Conservation (phyloP, 2,888 invertebrate species). For the Latrodectus elegans region DNA sequence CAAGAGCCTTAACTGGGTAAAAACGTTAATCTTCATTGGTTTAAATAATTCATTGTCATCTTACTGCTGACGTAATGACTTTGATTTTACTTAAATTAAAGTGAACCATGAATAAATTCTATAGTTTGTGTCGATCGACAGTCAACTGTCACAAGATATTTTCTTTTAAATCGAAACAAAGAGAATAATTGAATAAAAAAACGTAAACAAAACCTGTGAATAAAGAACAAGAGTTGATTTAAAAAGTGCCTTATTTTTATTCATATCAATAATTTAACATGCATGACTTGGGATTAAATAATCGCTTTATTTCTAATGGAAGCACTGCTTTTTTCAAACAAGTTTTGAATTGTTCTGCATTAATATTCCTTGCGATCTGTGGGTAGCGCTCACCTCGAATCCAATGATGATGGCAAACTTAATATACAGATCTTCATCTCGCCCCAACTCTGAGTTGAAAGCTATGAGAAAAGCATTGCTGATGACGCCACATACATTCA, state of each 20-base stretch:
- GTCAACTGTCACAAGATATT: slow-evolving; percentile 55
- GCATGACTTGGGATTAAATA: too few relatives aligned
- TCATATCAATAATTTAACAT: too few relatives aligned
- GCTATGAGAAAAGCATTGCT: slow-evolving; percentile 77
- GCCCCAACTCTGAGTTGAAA: slow-evolving; percentile 74
- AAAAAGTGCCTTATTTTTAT: too few relatives aligned
- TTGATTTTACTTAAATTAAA: too few relatives aligned
- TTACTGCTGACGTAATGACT: too few relatives aligned
- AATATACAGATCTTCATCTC: slow-evolving; percentile 19
- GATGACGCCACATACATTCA: slow-evolving; percentile 76
- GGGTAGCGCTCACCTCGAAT: slow-evolving; percentile 76
- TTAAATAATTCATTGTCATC: too few relatives aligned
- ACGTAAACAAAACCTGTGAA: background rate
- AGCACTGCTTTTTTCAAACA: background rate
- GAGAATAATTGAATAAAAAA: slow-evolving; percentile 56
- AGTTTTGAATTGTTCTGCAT: background rate
- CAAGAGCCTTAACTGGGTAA: too few relatives aligned
- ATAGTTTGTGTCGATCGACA: too few relatives aligned
- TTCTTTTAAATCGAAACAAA: slow-evolving; percentile 73
- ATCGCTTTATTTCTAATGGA: too few relatives aligned
- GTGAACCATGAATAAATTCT: too few relatives aligned
- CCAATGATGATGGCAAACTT: slow-evolving; percentile 74
- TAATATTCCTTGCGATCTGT: background rate
- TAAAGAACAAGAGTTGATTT: too few relatives aligned
- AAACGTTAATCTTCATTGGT: too few relatives aligned